Evolutionary conservation across 2,113 vertebrate species (phyloP), one percentile per base, ranked within the genome.

Genomic region (Poecilia latipinna): DNA sequence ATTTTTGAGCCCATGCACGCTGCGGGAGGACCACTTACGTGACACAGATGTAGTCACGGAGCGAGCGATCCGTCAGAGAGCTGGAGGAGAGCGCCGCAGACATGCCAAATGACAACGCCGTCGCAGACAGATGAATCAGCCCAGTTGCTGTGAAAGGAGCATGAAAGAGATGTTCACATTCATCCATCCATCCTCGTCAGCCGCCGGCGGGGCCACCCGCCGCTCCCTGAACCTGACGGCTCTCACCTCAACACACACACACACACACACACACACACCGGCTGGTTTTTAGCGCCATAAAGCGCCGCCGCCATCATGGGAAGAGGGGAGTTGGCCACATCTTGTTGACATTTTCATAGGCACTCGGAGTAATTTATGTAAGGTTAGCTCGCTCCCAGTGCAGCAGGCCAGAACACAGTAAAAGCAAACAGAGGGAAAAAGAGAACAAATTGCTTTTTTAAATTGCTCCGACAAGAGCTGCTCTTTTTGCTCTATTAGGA

Each of bases 371-470:
- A 90, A 93, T 92, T 90, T 92, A 91, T 89, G 92, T 89, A 86
- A 89, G 89, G 90, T 90, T 89, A 87, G 89, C 80, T 80, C 67
- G 86, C 82, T 90, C 87, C 84, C 88, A 67, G 87, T 81, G 91
- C 90, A 86, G 72, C 72, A 77, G 84, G 86, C 86, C 88, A 89
- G 88, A 91, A 90, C 91, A 87, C 89, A 68, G 90, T 79, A 65
- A 92, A 89, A 90, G 91, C 92, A 92, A 93, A 93, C 91, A 91
- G 75, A 87, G 84, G 80, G 83, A 79, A 86, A 92, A 91, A 89
- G 75, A 88, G 88, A 90, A 92, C 91, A 92, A 92, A 92, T 93
- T 92, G 90, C 91, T 92, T 91, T 93, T 93, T 93, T 88, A 93
- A 93, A 92, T 92, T 92, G 90, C 89, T 83, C 87, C 84, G 89